Evolutionary conservation across 2,888 invertebrate species (phyloP).

Genomic region (Drosophila affinis): DNA sequence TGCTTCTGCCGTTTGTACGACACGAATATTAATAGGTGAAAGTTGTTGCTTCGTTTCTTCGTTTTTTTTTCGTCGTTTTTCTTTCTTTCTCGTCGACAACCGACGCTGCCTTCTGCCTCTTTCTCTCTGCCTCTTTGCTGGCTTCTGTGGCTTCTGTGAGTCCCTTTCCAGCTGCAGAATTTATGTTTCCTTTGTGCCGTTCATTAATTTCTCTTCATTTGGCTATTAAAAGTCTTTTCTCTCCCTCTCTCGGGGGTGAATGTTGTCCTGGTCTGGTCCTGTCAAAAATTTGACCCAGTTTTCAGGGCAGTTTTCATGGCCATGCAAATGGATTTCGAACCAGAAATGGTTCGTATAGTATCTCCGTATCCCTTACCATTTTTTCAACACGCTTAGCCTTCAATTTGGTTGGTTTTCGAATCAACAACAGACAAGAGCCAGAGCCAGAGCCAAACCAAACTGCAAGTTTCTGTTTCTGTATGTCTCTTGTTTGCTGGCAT

Average conservation of each 20-base stretch:
- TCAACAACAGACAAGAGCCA: constrained; percentile 18
- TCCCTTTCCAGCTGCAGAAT: constrained; percentile 48
- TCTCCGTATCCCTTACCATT: constrained; percentile 6
- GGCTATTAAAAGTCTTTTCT: constrained; percentile 20
- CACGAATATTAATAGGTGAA: constrained; percentile 83
- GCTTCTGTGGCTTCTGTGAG: constrained; percentile 23
- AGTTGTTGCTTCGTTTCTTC: constrained; percentile 78
- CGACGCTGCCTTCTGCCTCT: constrained; percentile 17
- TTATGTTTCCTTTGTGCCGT: constrained; percentile 61
- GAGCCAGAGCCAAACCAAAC: constrained; percentile 2
- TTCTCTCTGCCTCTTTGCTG: constrained; percentile 8
- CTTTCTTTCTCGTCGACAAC: constrained; percentile 18
- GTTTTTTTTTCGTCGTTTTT: constrained; percentile 20
- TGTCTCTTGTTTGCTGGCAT: constrained; percentile 58
- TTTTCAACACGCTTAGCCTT: constrained; percentile 39
- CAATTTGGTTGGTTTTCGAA: constrained; percentile 27
- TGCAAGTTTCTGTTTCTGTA: constrained; percentile 26
- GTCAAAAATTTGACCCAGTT: constrained; percentile 43
- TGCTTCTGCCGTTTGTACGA: constrained; percentile 71
- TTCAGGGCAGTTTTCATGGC: constrained; percentile 29
- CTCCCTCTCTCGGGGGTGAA: not conserved
- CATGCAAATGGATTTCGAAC: constrained; percentile 31
- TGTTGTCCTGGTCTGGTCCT: constrained; percentile 23
- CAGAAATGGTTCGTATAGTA: constrained; percentile 17
- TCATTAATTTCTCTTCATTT: constrained; percentile 20